phyloP scores from a whole-genome alignment of 2,888 invertebrate species.

The Campoplex nolae region DNA sequence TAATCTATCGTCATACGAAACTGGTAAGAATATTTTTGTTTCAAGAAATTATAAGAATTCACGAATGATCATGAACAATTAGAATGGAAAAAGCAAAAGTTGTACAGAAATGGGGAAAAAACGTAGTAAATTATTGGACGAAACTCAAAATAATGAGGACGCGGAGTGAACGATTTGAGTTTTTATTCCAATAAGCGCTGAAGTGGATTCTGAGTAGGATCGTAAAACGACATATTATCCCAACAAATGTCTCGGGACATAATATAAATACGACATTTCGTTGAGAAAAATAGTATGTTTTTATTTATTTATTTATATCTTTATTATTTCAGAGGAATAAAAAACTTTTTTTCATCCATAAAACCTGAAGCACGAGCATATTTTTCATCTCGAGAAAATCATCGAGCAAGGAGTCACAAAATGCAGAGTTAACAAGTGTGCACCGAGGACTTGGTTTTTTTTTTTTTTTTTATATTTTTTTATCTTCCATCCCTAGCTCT shows the following conservation, averaged over 20 bases:
- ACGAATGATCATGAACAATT: too few species aligned
- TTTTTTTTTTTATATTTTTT: neutral
- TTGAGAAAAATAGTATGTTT: neutral
- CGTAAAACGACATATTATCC: neutral
- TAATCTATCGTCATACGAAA: too few species aligned
- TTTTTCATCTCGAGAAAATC: slow-evolving; percentile 65
- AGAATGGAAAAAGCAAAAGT: neutral
- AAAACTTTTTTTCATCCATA: neutral
- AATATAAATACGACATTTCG: neutral
- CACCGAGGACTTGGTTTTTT: neutral
- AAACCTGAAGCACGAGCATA: neutral
- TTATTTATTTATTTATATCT: too few species aligned
- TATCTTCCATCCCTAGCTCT: neutral
- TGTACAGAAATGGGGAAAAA: neutral
- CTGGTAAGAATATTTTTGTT: too few species aligned
- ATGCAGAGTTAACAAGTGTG: slow-evolving; percentile 19
- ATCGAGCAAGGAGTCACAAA: slow-evolving; percentile 44
- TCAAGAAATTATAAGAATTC: too few species aligned
- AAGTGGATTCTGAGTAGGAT: neutral
- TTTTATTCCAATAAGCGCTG: neutral
- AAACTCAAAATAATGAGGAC: too few species aligned
- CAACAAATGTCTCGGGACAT: neutral
- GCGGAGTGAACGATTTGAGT: neutral
- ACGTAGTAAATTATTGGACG: too few species aligned
- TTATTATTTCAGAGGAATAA: neutral